phyloP scores from a whole-genome alignment of 2,888 invertebrate species.

The Synanthedon myopaeformis region DNA sequence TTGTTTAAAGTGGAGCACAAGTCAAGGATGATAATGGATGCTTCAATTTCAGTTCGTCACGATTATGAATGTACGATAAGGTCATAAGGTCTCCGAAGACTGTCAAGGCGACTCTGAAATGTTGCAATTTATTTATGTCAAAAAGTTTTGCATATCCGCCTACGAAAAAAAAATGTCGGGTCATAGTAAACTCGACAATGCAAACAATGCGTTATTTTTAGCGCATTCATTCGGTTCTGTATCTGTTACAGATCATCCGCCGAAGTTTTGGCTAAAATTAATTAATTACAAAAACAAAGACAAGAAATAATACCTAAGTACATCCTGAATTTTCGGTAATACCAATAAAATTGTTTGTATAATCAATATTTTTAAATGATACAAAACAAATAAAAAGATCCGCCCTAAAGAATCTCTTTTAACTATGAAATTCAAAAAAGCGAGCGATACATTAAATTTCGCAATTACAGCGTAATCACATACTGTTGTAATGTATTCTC shows the following conservation, averaged over 20 bases:
- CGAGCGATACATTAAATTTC: slow-evolving; percentile 12
- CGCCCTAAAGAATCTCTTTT: slow-evolving; percentile 17
- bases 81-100: slow-evolving; percentile 29
- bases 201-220: no score
- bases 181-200: slow-evolving; percentile 13
- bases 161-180: slow-evolving; percentile 8
- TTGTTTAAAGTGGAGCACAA: slow-evolving; percentile 48
- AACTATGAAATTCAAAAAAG: slow-evolving; percentile 9
- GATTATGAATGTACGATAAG: slow-evolving; percentile 42
- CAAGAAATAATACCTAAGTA: no score
- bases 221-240: no score
- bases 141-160: slow-evolving; percentile 3
- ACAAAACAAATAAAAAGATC: no score
- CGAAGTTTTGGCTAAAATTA: no score
- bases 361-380: no score
- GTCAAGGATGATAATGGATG: slow-evolving; percentile 52
- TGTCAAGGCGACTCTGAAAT: slow-evolving; percentile 19
- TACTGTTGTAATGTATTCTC: slow-evolving; percentile 11
- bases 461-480: slow-evolving; percentile 15
- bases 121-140: neutral
- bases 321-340: no score
- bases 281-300: no score
- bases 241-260: no score
- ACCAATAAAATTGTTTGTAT: no score
- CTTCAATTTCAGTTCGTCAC: slow-evolving; percentile 55